These are phyloP conservation scores for Littorina saxatilis DNA, from an alignment of 1,140 invertebrate species.

Conservation along the genomic window DNA sequence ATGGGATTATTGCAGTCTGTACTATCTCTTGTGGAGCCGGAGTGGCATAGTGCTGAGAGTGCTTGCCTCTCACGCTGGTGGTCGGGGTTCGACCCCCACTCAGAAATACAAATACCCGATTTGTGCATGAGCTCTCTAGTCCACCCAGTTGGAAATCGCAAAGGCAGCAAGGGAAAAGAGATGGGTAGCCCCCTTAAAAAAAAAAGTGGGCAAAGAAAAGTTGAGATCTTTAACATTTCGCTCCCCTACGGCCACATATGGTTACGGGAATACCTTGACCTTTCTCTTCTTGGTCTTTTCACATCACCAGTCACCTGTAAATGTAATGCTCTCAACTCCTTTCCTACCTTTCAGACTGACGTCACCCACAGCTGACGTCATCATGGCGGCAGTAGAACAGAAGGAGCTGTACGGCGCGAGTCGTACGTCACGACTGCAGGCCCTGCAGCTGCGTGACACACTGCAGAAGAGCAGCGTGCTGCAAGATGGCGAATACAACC, in stretches of 20 bases:
- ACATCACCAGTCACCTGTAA: background rate
- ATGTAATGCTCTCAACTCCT: background rate
- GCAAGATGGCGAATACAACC: slow-evolving; percentile 40
- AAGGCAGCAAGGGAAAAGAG: too few species aligned
- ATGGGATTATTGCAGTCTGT: too few species aligned
- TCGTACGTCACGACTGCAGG: slow-evolving; percentile 40
- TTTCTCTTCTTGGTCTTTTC: background rate
- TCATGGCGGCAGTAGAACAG: background rate
- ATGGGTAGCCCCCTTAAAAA: too few species aligned
- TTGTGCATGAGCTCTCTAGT: too few species aligned
- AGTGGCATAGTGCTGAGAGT: too few species aligned
- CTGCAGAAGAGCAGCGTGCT: slow-evolving; percentile 47
- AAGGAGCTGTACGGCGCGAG: slow-evolving; percentile 43
- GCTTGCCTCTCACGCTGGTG: too few species aligned
- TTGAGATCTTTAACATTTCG: too few species aligned
- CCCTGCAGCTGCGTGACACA: slow-evolving; percentile 34
- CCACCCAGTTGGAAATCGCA: too few species aligned
- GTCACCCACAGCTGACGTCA: slow-evolving; percentile 28
- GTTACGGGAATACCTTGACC: background rate
- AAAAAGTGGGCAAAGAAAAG: too few species aligned
- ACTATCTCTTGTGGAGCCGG: too few species aligned
- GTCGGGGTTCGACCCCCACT: too few species aligned
- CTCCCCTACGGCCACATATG: background rate
- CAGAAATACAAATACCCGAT: too few species aligned
- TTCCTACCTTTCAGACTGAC: slow-evolving; percentile 40